Conservation (phyloP, 2,113 vertebrate genomes). For the Vulpes ferrilata region DNA sequence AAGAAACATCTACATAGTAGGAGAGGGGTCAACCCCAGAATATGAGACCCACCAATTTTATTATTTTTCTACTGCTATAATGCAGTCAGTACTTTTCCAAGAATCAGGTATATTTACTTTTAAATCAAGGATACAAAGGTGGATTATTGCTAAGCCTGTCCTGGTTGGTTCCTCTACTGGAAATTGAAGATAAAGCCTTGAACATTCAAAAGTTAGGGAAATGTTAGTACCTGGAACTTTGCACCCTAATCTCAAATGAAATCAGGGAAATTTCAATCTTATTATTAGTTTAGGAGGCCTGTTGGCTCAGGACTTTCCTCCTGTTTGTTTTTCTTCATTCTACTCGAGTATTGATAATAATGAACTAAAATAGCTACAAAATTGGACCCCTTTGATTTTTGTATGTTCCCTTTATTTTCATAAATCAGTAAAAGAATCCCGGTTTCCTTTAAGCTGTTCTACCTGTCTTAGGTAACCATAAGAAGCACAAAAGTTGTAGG, state of each 20-base stretch:
- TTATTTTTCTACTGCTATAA: not conserved
- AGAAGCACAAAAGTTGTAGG: not conserved
- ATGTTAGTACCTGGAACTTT: not conserved
- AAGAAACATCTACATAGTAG: not conserved
- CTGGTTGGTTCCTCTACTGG: not conserved
- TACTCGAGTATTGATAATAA: not conserved
- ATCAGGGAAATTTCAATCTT: not conserved
- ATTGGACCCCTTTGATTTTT: not conserved
- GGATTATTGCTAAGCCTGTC: not conserved
- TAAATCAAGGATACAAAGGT: not conserved
- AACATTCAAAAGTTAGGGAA: not conserved
- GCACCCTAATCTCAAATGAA: constrained; percentile 14
- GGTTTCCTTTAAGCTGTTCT: not conserved
- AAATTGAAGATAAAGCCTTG: not conserved
- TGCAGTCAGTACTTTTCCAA: not conserved
- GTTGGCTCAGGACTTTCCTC: not conserved
- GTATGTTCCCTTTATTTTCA: constrained; percentile 5
- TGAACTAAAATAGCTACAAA: constrained; percentile 11
- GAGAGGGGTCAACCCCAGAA: not conserved
- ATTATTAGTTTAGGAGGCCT: not conserved
- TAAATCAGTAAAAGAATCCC: not conserved
- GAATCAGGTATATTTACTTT: constrained; percentile 27
- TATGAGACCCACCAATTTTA: not conserved
- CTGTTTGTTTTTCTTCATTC: constrained; percentile 22
- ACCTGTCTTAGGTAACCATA: not conserved